phyloP scores from a whole-genome alignment of 2,113 vertebrate species.

The Ancistrus triradiatus region DNA sequence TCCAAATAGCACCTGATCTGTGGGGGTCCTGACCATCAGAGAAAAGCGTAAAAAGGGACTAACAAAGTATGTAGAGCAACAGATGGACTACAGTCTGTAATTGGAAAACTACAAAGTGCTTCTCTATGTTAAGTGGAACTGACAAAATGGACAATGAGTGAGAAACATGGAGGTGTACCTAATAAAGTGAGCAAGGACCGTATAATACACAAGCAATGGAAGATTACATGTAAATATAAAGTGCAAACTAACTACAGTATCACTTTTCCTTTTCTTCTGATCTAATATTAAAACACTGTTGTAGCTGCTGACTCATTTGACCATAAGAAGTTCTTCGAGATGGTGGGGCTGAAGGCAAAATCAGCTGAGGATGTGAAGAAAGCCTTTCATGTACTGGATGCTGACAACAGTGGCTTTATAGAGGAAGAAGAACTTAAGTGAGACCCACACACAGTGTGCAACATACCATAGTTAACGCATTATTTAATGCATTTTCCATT shows the following conservation, averaged over 20 bases:
- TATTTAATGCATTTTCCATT: neutral
- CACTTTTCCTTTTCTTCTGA: no score
- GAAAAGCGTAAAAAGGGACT: no score
- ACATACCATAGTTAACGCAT: neutral
- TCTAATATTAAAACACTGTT: slow-evolving; percentile 40
- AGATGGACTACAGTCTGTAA: no score
- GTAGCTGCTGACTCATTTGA: slow-evolving; percentile 75
- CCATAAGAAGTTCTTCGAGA: slow-evolving; percentile 77
- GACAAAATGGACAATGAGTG: no score
- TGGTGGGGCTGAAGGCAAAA: slow-evolving; percentile 72
- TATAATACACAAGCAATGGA: no score
- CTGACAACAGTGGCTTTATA: slow-evolving; percentile 76
- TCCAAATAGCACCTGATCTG: no score
- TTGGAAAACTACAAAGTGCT: no score
- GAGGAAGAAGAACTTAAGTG: slow-evolving; percentile 82
- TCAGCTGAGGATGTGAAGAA: slow-evolving; percentile 69
- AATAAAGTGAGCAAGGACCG: no score
- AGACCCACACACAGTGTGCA: slow-evolving; percentile 47
- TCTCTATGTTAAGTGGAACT: no score
- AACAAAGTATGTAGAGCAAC: no score
- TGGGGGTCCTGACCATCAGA: no score
- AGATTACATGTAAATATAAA: neutral
- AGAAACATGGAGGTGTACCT: no score
- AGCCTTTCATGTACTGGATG: slow-evolving; percentile 76
- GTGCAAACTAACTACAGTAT: neutral